Conservation (phyloP, 1,140 invertebrate genomes). For the Drosophila kikkawai region DNA sequence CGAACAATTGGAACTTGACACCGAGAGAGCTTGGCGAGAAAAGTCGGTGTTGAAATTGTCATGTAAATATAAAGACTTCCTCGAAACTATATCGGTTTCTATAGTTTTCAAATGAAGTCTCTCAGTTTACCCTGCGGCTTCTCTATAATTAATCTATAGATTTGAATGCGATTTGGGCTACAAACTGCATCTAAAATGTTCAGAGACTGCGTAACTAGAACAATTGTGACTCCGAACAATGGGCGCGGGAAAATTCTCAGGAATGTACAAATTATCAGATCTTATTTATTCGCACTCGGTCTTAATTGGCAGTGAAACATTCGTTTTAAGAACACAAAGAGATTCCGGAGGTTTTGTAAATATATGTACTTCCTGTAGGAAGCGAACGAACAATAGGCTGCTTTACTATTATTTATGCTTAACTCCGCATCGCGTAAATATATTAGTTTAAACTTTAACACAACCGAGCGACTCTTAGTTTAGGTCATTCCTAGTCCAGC, state of each 20-base stretch:
- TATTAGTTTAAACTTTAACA: slow-evolving; percentile 1
- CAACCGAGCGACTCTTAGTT: slow-evolving; percentile 2
- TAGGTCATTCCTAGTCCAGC: slow-evolving; percentile 14
- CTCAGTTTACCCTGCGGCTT: slow-evolving; percentile 14
- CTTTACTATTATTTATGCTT: slow-evolving; percentile 7
- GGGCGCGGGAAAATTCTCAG: slow-evolving; percentile 4
- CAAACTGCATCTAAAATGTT: slow-evolving; percentile 9
- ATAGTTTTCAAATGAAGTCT: slow-evolving; percentile 8
- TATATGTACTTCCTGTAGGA: slow-evolving; percentile 27
- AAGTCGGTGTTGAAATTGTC: slow-evolving; percentile 27
- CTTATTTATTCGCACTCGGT: slow-evolving; percentile 25
- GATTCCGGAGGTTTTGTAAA: slow-evolving; percentile 5
- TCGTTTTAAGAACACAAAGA: slow-evolving; percentile 23
- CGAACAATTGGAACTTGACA: slow-evolving; percentile 38
- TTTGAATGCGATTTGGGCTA: not conserved
- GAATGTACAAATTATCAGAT: slow-evolving; percentile 10
- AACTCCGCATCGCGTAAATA: slow-evolving; percentile 15
- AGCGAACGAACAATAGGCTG: slow-evolving; percentile 21
- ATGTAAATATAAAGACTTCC: slow-evolving; percentile 21
- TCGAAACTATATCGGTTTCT: not conserved
- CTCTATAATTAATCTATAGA: slow-evolving; percentile 11
- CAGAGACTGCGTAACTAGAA: slow-evolving; percentile 23
- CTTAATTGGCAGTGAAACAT: slow-evolving; percentile 43
- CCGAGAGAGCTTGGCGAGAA: slow-evolving; percentile 10
- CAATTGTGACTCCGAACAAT: slow-evolving; percentile 35